Conservation (phyloP, 2,888 invertebrate species). For the Eledone cirrhosa region DNA sequence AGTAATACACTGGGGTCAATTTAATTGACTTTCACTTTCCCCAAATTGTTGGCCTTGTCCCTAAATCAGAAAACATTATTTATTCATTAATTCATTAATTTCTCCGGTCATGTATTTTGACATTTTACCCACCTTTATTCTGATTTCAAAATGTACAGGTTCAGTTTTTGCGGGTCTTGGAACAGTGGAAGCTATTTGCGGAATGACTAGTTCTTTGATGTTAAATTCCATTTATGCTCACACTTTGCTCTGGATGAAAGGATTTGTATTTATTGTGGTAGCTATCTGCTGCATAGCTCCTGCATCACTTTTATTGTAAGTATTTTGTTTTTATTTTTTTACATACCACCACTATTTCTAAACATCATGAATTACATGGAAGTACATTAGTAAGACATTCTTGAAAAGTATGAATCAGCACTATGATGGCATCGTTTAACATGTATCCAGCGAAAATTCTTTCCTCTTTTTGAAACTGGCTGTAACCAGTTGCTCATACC, state of each 20-base stretch:
- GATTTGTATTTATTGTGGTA: conserved; percentile 30
- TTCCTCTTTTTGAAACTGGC: no score
- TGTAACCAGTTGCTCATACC: no score
- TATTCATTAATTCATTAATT: conserved; percentile 11
- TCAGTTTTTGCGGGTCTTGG: conserved; percentile 39
- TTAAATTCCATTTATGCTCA: conserved; percentile 30
- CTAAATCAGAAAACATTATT: conserved; percentile 33
- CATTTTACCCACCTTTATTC: no score
- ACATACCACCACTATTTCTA: background rate
- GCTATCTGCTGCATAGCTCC: conserved; percentile 23
- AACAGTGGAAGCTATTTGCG: conserved; percentile 29
- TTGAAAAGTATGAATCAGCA: no score
- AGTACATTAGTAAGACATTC: no score
- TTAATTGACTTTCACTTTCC: background rate
- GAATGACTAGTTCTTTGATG: conserved; percentile 24
- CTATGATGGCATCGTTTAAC: no score
- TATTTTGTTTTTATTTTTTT: background rate
- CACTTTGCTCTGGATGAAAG: conserved; percentile 29
- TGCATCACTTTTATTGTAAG: conserved; percentile 30
- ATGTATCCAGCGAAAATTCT: no score
- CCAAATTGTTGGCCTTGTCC: background rate
- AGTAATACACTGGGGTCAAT: background rate
- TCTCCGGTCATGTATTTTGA: no score
- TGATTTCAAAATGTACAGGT: conserved; percentile 20
- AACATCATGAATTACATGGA: no score